Conservation (phyloP, 2,888 invertebrate species). For the Neria commutata region DNA sequence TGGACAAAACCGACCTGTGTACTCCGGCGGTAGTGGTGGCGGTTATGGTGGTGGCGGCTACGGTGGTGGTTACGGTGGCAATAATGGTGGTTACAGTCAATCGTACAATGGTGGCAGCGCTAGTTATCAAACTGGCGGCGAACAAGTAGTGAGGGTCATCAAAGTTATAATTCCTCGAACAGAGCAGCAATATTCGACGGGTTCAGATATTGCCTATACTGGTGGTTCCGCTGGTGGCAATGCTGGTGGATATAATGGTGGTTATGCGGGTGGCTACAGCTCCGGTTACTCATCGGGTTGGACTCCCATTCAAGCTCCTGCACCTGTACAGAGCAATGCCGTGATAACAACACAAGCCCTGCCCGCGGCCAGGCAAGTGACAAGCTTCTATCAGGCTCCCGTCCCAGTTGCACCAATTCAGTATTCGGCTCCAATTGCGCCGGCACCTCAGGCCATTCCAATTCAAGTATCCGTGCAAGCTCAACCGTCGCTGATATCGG, state of each 20-base stretch:
- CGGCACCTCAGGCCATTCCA: conserved; percentile 11
- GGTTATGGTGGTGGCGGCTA: conserved; percentile 24
- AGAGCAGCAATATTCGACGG: background rate
- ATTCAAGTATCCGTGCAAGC: background rate
- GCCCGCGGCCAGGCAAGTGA: conserved; percentile 29
- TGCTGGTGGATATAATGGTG: conserved; percentile 3
- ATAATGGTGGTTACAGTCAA: conserved; percentile 10
- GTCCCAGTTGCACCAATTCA: background rate
- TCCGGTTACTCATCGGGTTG: conserved; percentile 29
- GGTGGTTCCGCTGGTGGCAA: background rate
- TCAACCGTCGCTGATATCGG: conserved; percentile 1
- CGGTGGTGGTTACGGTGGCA: conserved; percentile 27
- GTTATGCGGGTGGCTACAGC: conserved; percentile 29
- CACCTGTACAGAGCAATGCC: conserved; percentile 26
- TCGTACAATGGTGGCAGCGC: background rate
- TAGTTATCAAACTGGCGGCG: no score
- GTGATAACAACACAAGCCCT: conserved; percentile 9
- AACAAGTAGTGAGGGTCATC: conserved; percentile 46
- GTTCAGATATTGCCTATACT: conserved; percentile 5
- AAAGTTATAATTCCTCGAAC: conserved; percentile 47
- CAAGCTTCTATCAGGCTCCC: conserved; percentile 17
- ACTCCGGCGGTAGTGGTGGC: conserved; percentile 7
- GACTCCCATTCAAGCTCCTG: conserved; percentile 27
- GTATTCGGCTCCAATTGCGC: conserved; percentile 9
- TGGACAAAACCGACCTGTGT: background rate